Conservation (phyloP, 2,888 invertebrate species). For the Melinaea menophilus region DNA sequence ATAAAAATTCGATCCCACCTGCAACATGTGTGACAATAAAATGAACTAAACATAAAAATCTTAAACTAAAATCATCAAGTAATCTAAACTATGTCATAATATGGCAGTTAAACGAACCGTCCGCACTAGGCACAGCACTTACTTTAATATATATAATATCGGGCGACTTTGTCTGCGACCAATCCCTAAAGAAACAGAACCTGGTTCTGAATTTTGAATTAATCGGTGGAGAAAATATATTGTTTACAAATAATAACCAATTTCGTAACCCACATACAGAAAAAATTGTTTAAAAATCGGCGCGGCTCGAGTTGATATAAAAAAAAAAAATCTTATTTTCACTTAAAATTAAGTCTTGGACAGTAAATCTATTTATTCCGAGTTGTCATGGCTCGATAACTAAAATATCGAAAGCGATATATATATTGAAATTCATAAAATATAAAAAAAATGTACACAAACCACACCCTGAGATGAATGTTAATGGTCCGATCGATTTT, state of each 20-base stretch:
- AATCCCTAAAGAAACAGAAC: slow-evolving; percentile 56
- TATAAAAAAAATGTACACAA: slow-evolving; percentile 60
- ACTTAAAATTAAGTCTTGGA: slow-evolving; percentile 64
- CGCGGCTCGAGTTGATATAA: slow-evolving; percentile 23
- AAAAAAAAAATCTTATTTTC: slow-evolving; percentile 15
- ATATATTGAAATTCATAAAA: slow-evolving; percentile 60
- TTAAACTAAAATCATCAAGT: slow-evolving; percentile 67
- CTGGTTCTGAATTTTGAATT: slow-evolving; percentile 66
- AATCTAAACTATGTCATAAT: slow-evolving; percentile 76
- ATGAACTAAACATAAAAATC: slow-evolving; percentile 64
- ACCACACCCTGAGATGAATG: slow-evolving; percentile 70
- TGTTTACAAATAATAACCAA: slow-evolving; percentile 22
- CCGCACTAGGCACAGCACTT: slow-evolving; percentile 66
- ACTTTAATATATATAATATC: slow-evolving; percentile 38
- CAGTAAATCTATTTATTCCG: slow-evolving; percentile 50
- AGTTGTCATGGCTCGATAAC: slow-evolving; percentile 73
- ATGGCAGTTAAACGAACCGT: slow-evolving; percentile 77
- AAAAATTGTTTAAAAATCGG: slow-evolving; percentile 19
- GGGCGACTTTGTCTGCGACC: slow-evolving; percentile 54
- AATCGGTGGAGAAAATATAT: slow-evolving; percentile 66
- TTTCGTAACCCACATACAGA: not conserved
- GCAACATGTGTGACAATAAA: slow-evolving; percentile 65
- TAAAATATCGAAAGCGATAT: slow-evolving; percentile 61
- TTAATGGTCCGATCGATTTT: slow-evolving; percentile 62
- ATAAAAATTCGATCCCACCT: slow-evolving; percentile 68